Evolutionary conservation across 2,888 invertebrate genomes (phyloP), one percentile per base, ranked within the genome.

Genomic region (Silvanus unidentatus): DNA sequence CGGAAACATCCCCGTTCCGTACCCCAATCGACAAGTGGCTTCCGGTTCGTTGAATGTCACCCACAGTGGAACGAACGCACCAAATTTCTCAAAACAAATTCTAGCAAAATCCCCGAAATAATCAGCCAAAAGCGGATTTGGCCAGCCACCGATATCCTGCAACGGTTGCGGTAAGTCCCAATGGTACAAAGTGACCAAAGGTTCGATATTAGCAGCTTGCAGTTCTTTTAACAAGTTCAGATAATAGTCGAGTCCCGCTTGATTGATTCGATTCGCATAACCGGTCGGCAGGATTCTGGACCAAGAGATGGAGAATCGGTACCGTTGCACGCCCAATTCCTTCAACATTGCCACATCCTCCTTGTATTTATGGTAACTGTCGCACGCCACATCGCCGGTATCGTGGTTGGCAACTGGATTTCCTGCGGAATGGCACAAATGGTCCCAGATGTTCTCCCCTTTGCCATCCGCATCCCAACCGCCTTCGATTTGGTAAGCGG

Each of bases 241-340:
- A 66, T 91, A 91, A 68, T 88, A 88, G 43, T 78, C 71, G 10
- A 90, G 74, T 12, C 87, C 90, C 1, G 77, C 74, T 32, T 75
- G 70, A 62, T 85, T 90, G 10, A 87, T 73, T 11, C 75, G 62
- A 57, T 80, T 79, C 10, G 77, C 73, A 42, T 77, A 73, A 12
- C 85, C 85, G 43, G 69, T 75, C 0, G 85, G 84, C 32, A 86
- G 63, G 32, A 64, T 60, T 55, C 63, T 57, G 9, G 57, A 47
- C 62, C 63, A 62, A 3, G 65, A 52, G 39, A 63, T 30, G 1
- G 58, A 58, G 45, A 59, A 54, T 46, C 81, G 69, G 64, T 82
- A 82, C 60, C 73, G 74, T 38, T 70, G 55, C 2, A 78, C 76
- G 0, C 80, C 80, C 1, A 84, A 65, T 14, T 75, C 62, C 45